Evolutionary conservation across 2,888 invertebrate species (phyloP).

Genomic region (Leptopilina drosophilae): DNA sequence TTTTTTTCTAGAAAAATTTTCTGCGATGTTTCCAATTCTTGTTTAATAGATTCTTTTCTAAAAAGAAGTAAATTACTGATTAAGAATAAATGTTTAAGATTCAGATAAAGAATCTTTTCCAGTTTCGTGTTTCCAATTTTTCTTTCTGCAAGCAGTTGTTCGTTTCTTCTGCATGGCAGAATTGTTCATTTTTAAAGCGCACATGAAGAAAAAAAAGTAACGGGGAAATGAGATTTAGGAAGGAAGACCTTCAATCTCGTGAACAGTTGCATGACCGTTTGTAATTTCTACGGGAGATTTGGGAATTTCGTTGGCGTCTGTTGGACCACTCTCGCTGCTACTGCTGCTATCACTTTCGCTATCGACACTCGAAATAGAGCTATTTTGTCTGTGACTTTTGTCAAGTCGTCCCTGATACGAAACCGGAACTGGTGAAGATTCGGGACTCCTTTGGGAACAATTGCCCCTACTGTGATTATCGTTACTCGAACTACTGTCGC

Average conservation of each 20-base stretch:
- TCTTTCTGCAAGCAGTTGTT: not conserved
- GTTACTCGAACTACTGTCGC: conserved; percentile 77
- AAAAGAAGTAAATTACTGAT: conserved; percentile 28
- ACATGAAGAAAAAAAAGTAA: conserved; percentile 17
- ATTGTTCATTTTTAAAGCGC: conserved; percentile 9
- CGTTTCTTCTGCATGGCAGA: conserved; percentile 6
- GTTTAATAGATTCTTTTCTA: conserved; percentile 5
- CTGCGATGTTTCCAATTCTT: conserved; percentile 34
- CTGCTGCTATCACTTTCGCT: conserved; percentile 77
- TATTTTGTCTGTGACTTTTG: conserved; percentile 61
- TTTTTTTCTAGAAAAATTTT: not conserved
- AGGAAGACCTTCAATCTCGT: conserved; percentile 63
- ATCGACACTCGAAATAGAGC: conserved; percentile 74
- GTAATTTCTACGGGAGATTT: conserved; percentile 52
- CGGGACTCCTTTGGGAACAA: conserved; percentile 61
- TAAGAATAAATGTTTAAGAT: conserved; percentile 28
- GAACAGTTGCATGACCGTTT: conserved; percentile 61
- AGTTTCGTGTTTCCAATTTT: not conserved
- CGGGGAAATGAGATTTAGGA: conserved; percentile 57
- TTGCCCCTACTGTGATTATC: conserved; percentile 66
- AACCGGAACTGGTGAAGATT: conserved; percentile 58
- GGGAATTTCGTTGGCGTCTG: conserved; percentile 47
- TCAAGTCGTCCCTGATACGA: conserved; percentile 60
- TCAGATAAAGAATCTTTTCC: conserved; percentile 20
- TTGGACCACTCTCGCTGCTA: conserved; percentile 57